Evolutionary conservation across 1,140 invertebrate species (phyloP).

Genomic region (Aphaenogaster rudis): DNA sequence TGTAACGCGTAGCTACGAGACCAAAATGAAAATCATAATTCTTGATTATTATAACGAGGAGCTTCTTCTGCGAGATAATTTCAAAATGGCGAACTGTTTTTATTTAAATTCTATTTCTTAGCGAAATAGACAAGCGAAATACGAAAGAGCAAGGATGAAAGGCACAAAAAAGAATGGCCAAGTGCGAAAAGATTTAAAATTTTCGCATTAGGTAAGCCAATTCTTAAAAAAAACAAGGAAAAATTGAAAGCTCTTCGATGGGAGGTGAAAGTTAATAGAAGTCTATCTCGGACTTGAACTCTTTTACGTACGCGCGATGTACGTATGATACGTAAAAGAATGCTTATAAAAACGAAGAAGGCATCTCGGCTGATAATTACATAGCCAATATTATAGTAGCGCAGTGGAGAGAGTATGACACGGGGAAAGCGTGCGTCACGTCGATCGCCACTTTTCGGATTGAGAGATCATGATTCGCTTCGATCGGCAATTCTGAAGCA

Average conservation of each 20-base stretch:
- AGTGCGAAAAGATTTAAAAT: not conserved
- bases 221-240: not conserved
- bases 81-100: not conserved
- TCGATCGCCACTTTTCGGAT: slow-evolving; percentile 15
- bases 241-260: not conserved
- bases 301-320: slow-evolving; percentile 16
- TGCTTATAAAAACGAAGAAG: slow-evolving; percentile 36
- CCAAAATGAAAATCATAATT: slow-evolving; percentile 17
- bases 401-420: not conserved
- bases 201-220: not conserved
- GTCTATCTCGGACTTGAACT: slow-evolving; percentile 8
- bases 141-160: not conserved
- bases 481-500: slow-evolving; percentile 17
- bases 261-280: not conserved
- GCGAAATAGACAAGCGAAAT: slow-evolving; percentile 44
- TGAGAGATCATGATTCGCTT: slow-evolving; percentile 21
- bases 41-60: not conserved
- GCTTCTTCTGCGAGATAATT: slow-evolving; percentile 23
- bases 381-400: slow-evolving; percentile 64
- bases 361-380: slow-evolving; percentile 53
- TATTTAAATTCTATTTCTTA: slow-evolving; percentile 38
- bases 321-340: slow-evolving; percentile 50
- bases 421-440: not conserved
- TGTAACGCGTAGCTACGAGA: slow-evolving; percentile 10
- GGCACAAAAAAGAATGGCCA: not conserved